Evolutionary conservation across 2,888 invertebrate genomes (phyloP), one percentile per base, ranked within the genome.

Genomic region (Stegana nigrithorax): DNA sequence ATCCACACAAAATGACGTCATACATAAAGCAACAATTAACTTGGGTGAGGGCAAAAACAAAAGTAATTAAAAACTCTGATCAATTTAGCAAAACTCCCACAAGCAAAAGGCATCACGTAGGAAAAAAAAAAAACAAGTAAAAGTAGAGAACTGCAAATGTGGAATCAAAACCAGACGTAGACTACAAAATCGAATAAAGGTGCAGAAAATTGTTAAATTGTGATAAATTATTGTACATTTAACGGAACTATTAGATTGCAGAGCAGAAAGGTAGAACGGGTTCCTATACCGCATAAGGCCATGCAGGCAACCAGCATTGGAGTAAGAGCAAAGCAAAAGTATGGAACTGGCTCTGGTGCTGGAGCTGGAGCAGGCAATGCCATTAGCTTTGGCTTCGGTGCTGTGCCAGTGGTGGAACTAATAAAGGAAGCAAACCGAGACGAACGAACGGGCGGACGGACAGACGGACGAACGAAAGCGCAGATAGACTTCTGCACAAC

Each of bases 201-300:
- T 73, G 72, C 67, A 67, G 73, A 78, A 72, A 76, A 78, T 72
- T 74, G 70, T 67, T 69, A 67, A 70, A 67, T 72, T 67, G 69
- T 67, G 69, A 73, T 72, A 72, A 73, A 72, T 73, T 68, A 67
- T 69, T 66, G 67, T 66, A 70, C 73, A 73, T 73, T 68, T 70
- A 73, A 70, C 69, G 68, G 12, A 68, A 68, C 69, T 67, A 73
- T 71, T 72, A 68, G 67, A 64, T 65, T 39, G 14, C 26, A 32
- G 53, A 29, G 17, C 14, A 14, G 7, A 25, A n/a, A 21, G 53
- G 14, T 19, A 5, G 36, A 19, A 21, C 21, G 36, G 36, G 32
- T 47, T 29, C n/a, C n/a, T n/a, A n/a, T n/a, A n/a, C n/a, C n/a
- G n/a, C n/a, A n/a, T n/a, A n/a, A n/a, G n/a, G n/a, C n/a, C n/a